Percentiles rank a stretch among this genome's conserved stretches.
Evolutionary conservation across 30 jellyfish, hydroid and myxozoan species (phyloP).

Genomic region (Hydractinia symbiolongicarpus): DNA sequence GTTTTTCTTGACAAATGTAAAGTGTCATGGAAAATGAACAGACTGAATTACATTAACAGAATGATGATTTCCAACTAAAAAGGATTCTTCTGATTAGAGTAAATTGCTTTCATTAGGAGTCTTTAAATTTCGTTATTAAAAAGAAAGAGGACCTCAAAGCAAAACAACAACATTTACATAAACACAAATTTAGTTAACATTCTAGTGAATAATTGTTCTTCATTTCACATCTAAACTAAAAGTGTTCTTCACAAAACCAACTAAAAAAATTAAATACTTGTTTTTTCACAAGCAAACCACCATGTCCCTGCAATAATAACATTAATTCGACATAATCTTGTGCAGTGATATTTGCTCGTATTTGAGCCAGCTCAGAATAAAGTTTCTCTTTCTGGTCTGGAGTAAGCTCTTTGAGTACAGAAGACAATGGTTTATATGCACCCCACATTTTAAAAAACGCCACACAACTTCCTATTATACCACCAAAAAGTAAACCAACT

Average conservation of each 20-base stretch:
- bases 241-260: neutral
- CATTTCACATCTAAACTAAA: neutral
- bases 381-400: conserved; percentile 18
- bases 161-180: no score
- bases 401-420: conserved; percentile 19
- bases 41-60: no score
- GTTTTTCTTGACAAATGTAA: no score
- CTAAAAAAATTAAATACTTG: conserved; percentile 13
- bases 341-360: conserved; percentile 29
- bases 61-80: no score
- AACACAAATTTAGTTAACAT: neutral
- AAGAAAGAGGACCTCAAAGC: no score
- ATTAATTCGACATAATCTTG: conserved; percentile 34
- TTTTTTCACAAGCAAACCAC: conserved; percentile 28
- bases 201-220: neutral
- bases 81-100: no score
- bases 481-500: conserved; percentile 34
- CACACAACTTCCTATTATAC: conserved; percentile 25
- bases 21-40: no score
- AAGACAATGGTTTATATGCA: conserved; percentile 27
- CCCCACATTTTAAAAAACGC: conserved; percentile 18
- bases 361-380: conserved; percentile 11
- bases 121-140: no score
- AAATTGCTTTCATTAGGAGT: no score
- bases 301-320: conserved; percentile 32